Evolutionary conservation across 2,888 invertebrate genomes (phyloP).

Genomic region (Chorisops tibialis): DNA sequence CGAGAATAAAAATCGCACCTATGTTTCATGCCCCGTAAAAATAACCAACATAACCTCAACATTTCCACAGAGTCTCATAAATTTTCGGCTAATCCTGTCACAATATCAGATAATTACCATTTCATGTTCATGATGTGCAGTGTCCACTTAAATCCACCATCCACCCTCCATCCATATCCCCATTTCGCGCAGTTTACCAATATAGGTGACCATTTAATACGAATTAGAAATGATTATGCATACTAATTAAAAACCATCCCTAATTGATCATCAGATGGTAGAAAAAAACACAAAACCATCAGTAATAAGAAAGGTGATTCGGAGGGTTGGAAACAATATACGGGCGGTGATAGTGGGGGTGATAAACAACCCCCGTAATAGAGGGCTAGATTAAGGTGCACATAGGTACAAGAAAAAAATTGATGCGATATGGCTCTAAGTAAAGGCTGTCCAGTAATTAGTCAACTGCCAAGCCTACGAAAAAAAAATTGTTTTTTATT

Average conservation of each 20-base stretch:
- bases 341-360: too few species aligned
- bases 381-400: too few species aligned
- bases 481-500: constrained; percentile 30
- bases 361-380: too few species aligned
- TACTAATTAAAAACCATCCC: constrained; percentile 32
- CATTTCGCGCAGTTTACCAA: too few species aligned
- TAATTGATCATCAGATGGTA: constrained; percentile 32
- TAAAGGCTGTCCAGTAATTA: constrained; percentile 28
- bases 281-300: background rate
- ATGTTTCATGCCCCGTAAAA: too few species aligned
- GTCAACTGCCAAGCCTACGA: constrained; percentile 33
- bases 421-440: background rate
- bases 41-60: too few species aligned
- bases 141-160: background rate
- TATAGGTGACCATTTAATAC: constrained; percentile 31
- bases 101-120: background rate
- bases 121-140: background rate
- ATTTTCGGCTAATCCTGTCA: too few species aligned
- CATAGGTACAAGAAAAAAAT: too few species aligned
- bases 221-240: constrained; percentile 30
- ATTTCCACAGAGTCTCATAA: too few species aligned
- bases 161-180: too few species aligned
- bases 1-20: too few species aligned
- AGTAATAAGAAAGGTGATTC: background rate
- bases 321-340: too few species aligned